A percentile compares a stretch with the other conserved stretches of the same genome.
Conservation (phyloP, 2,888 invertebrate species). For the Lissonota sp. region DNA sequence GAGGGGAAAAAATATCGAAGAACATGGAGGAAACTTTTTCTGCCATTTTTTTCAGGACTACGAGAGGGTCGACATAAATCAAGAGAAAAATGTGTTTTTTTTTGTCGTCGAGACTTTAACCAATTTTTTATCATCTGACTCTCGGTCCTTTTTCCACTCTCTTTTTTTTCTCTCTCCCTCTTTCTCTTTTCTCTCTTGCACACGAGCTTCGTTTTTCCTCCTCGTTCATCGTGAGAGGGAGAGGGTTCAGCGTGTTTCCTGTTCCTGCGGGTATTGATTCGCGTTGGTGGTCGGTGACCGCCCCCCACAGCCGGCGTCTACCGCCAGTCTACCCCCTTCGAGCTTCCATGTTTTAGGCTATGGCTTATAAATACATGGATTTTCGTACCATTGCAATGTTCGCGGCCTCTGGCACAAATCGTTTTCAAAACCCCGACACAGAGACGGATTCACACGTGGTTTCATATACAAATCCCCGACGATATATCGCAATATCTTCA, state of each 20-base stretch:
- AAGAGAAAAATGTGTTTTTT: no score
- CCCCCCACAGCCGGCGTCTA: conserved; percentile 83
- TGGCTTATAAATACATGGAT: not conserved
- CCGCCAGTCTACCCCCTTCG: conserved; percentile 80
- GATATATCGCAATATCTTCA: no score
- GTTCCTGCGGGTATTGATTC: conserved; percentile 84
- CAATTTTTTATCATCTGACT: conserved; percentile 64
- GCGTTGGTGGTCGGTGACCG: conserved; percentile 84
- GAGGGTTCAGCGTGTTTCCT: conserved; percentile 79
- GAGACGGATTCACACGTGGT: not conserved
- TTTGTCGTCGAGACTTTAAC: conserved; percentile 12
- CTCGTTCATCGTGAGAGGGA: conserved; percentile 6
- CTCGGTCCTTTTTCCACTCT: conserved; percentile 49
- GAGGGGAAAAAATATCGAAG: no score
- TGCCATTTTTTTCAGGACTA: no score
- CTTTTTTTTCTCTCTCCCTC: no score
- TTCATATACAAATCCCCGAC: no score
- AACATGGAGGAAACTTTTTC: no score
- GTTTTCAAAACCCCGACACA: conserved; percentile 71
- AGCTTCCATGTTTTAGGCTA: conserved; percentile 44
- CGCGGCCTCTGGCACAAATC: conserved; percentile 73
- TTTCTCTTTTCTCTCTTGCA: conserved; percentile 42
- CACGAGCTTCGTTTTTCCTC: not conserved
- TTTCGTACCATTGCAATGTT: conserved; percentile 10
- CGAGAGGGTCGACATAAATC: no score